These are phyloP conservation scores for Microcebus tavaratra DNA, from an alignment of 2,113 vertebrate genomes.

Conservation along the genomic window DNA sequence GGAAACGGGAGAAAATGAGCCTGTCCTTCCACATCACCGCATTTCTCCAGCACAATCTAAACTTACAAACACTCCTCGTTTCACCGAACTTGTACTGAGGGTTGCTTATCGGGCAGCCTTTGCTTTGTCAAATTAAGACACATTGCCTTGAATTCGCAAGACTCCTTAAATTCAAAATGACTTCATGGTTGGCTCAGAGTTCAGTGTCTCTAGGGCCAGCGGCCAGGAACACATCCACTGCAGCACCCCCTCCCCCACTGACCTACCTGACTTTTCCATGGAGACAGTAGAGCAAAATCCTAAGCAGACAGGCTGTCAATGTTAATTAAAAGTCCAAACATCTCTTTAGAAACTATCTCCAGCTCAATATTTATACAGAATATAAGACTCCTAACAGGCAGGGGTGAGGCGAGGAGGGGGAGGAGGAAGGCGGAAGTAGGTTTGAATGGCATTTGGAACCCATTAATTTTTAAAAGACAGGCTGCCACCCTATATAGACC, in stretches of 20 bases:
- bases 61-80: slow-evolving; percentile 76
- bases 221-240: slow-evolving; percentile 87
- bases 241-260: slow-evolving; percentile 75
- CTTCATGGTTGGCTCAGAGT: slow-evolving; percentile 89
- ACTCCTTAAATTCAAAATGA: slow-evolving; percentile 89
- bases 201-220: slow-evolving; percentile 84
- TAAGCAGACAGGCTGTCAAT: slow-evolving; percentile 74
- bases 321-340: slow-evolving; percentile 81
- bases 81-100: slow-evolving; percentile 75
- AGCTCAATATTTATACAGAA: slow-evolving; percentile 79
- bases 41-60: slow-evolving; percentile 80
- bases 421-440: slow-evolving; percentile 33
- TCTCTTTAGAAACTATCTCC: slow-evolving; percentile 75
- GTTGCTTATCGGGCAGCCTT: slow-evolving; percentile 86
- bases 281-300: slow-evolving; percentile 76
- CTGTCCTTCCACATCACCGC: slow-evolving; percentile 76
- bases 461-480: slow-evolving; percentile 72
- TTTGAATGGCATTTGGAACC: slow-evolving; percentile 77
- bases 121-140: slow-evolving; percentile 90
- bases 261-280: slow-evolving; percentile 82
- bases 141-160: slow-evolving; percentile 87
- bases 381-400: slow-evolving; percentile 55
- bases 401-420: background rate
- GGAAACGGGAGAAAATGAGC: slow-evolving; percentile 71
- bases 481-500: slow-evolving; percentile 52